Percentiles rank a stretch among this genome's conserved stretches.
phyloP scores from a whole-genome alignment of 1,140 invertebrate species.

The Camponotus floridanus region DNA sequence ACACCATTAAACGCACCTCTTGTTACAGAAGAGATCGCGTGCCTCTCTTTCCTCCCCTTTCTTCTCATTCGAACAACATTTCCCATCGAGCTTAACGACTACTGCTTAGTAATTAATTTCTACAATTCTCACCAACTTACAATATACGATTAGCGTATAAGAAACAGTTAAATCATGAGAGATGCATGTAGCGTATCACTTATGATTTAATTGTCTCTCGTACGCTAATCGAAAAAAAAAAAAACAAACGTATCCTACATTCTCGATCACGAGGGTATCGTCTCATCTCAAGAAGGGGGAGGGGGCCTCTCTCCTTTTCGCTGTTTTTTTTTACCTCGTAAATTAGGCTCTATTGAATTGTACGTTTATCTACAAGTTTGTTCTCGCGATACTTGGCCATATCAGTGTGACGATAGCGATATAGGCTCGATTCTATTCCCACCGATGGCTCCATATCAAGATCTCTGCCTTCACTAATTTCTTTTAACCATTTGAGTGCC shows the following conservation, averaged over 20 bases:
- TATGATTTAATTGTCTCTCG: slow-evolving; percentile 14
- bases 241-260: slow-evolving; percentile 20
- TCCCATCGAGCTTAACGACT: slow-evolving; percentile 56
- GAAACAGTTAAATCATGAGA: too few relatives aligned
- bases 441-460: slow-evolving; percentile 4
- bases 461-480: slow-evolving; percentile 1
- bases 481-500: not conserved
- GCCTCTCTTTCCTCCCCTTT: not conserved
- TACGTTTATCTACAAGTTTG: slow-evolving; percentile 9
- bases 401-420: slow-evolving; percentile 20
- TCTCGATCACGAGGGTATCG: slow-evolving; percentile 9
- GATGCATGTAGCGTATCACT: not conserved
- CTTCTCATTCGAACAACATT: not conserved
- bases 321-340: not conserved
- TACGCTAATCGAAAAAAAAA: slow-evolving; percentile 45
- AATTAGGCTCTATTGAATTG: slow-evolving; percentile 35
- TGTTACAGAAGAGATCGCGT: slow-evolving; percentile 13
- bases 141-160: not conserved
- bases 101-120: slow-evolving; percentile 64
- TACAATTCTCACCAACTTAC: slow-evolving; percentile 32
- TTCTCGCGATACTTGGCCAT: slow-evolving; percentile 6
- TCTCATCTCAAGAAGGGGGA: not conserved
- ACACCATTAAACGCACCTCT: slow-evolving; percentile 53
- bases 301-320: not conserved
- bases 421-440: not conserved